A percentile compares a stretch with the other conserved stretches of the same genome.
phyloP scores from a whole-genome alignment of 2,888 invertebrate species.

The Pyrrhia umbra region DNA sequence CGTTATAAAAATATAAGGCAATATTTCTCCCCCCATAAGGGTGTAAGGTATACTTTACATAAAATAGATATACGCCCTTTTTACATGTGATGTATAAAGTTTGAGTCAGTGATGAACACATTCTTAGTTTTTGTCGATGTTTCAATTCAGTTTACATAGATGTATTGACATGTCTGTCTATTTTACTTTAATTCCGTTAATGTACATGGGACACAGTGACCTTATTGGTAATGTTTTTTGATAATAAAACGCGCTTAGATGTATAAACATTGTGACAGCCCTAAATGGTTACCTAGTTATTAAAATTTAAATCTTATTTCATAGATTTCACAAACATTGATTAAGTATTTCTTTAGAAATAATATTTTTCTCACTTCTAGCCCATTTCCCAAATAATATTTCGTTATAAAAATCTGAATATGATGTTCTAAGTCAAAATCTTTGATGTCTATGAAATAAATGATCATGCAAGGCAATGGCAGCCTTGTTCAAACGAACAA shows the following conservation, averaged over 20 bases:
- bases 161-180: conserved; percentile 1
- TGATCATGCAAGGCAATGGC: background rate
- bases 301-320: background rate
- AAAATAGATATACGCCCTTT: background rate
- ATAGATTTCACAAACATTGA: no score
- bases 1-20: background rate
- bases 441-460: conserved; percentile 1
- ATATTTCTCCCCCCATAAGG: background rate
- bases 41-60: background rate
- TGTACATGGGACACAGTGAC: conserved; percentile 4
- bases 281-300: background rate
- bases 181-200: conserved; percentile 28
- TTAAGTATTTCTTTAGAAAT: no score
- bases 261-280: background rate
- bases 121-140: background rate
- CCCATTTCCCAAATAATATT: no score
- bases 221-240: background rate
- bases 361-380: no score
- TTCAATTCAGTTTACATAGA: background rate
- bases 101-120: background rate
- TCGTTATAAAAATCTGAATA: background rate
- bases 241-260: background rate
- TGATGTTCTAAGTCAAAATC: background rate
- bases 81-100: background rate
- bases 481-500: conserved; percentile 4